Evolutionary conservation across 2,797 vertebrate species (phyloP), one percentile per base, ranked within the genome.

Genomic region (Gallinago nigripennis): DNA sequence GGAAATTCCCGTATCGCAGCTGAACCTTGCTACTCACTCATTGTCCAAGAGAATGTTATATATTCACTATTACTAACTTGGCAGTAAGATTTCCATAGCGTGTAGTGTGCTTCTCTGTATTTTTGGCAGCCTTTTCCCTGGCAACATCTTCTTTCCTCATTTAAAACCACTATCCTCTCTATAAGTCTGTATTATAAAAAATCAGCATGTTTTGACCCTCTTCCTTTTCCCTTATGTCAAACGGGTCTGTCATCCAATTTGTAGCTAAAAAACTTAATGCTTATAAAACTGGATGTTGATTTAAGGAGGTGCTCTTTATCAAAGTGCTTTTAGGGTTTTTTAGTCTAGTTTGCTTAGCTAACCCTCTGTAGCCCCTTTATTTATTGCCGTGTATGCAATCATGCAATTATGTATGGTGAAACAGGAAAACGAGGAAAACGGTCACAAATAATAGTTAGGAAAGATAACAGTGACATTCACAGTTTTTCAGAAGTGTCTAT

Each of bases 41-140:
- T 51, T 70, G 51, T 90, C 65, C 64, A 68, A 46, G 51, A 63
- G 53, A 16, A 43, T 85, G 43, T 90, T 93, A 53, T 1, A 20
- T 68, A 76, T 80, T 88, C 28, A 27, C 66, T 77, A 28, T 64
- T 75, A 70, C 75, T 89, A 78, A 82, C 56, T 89, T 89, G 71
- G 54, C 84, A 94, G 56, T 50, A 79, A 79, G 51, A 25, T 63
- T 89, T 82, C 80, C 41, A 14, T 39, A 61, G 35, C 63, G 84
- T 90, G 83, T 25, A 84, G 61, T 31, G 77, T 71, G 28, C 53
- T 53, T 20, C 51, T 37, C 35, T 64, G 21, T 76, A 25, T 30
- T 94, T 92, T 87, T 95, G 86, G 71, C 75, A 92, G 35, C 31
- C 24, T 69, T 77, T 88, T 85, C 50, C 27, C 50, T 82, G 66